Evolutionary conservation across 1,140 invertebrate species (phyloP).

Genomic region (Liolophura sinensis): DNA sequence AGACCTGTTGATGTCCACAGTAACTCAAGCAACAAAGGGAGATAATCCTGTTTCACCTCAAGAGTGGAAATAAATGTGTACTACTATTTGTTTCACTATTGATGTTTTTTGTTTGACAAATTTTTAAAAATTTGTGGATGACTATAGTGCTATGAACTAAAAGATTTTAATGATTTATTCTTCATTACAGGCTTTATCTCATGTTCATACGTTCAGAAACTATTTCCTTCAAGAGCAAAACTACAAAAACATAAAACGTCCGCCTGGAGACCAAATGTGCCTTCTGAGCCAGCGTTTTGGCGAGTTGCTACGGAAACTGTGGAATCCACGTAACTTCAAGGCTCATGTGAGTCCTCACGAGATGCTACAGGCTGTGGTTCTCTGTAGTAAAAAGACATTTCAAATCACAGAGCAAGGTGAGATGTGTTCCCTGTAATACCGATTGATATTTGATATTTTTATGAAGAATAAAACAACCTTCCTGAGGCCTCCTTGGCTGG

Average conservation of each 20-base stretch:
- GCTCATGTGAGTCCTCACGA: constrained; percentile 99
- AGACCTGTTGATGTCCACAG: too few relatives aligned
- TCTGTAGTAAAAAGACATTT: constrained; percentile 97
- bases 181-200: constrained; percentile 78
- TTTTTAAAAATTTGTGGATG: too few relatives aligned
- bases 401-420: constrained; percentile 97
- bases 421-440: not conserved
- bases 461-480: not conserved
- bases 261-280: constrained; percentile 77
- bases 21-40: too few relatives aligned
- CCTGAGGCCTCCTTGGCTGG: not conserved
- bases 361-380: constrained; percentile 98
- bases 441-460: not conserved
- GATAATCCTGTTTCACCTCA: too few relatives aligned
- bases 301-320: constrained; percentile 95
- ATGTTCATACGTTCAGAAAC: constrained; percentile 91
- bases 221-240: constrained; percentile 95
- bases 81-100: too few relatives aligned
- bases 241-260: constrained; percentile 84
- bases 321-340: constrained; percentile 99
- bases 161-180: constrained; percentile 4
- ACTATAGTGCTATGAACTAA: too few relatives aligned
- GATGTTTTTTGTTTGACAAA: too few relatives aligned
- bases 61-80: too few relatives aligned
- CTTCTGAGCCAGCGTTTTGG: constrained; percentile 96